These are phyloP conservation scores for Lasioglossum marginatum DNA, from an alignment of 2,888 invertebrate genomes.

Conservation along the genomic window DNA sequence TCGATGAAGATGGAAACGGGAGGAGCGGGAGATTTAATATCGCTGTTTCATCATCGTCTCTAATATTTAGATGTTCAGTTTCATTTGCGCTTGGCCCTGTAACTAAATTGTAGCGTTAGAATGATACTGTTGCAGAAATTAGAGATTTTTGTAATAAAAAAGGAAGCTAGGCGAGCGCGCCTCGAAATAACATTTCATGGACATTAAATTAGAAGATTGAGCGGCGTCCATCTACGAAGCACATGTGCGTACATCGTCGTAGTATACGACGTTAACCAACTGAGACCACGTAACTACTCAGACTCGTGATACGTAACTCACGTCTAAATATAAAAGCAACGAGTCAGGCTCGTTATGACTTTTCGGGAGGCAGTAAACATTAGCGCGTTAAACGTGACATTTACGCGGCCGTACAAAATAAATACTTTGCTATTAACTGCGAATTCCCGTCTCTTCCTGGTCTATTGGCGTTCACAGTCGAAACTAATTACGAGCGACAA, in stretches of 20 bases:
- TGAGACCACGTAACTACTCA: conserved; percentile 42
- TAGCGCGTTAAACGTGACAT: conserved; percentile 12
- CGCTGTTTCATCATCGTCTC: background rate
- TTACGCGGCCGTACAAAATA: conserved; percentile 20
- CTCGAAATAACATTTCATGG: conserved; percentile 7
- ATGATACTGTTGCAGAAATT: background rate
- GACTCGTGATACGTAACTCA: conserved; percentile 34
- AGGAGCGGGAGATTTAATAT: no score
- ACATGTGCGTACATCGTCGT: conserved; percentile 15
- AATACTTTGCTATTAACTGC: conserved; percentile 8
- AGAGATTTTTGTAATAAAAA: background rate
- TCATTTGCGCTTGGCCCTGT: background rate
- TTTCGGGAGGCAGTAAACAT: conserved; percentile 32
- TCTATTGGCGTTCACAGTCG: background rate
- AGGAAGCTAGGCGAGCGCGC: background rate
- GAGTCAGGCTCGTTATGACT: conserved; percentile 45
- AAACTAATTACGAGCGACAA: background rate
- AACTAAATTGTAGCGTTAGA: background rate
- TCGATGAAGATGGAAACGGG: background rate
- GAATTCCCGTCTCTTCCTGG: conserved; percentile 9
- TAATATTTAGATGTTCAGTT: background rate
- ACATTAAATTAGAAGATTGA: conserved; percentile 17
- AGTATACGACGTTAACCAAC: conserved; percentile 53
- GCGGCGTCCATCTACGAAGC: background rate
- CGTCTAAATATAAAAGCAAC: conserved; percentile 46